Conservation (phyloP, 2,888 invertebrate species). For the Urechis unicinctus region DNA sequence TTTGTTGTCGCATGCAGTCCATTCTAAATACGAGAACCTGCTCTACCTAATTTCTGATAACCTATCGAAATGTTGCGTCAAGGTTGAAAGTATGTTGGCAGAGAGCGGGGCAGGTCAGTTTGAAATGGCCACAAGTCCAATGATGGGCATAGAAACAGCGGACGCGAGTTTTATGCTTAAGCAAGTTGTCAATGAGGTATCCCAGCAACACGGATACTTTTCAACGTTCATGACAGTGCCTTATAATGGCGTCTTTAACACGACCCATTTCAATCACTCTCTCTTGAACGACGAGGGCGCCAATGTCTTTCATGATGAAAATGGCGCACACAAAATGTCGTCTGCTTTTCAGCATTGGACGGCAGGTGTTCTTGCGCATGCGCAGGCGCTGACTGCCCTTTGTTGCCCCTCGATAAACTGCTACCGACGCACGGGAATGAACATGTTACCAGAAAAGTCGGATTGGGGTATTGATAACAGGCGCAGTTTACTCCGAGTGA, state of each 20-base stretch:
- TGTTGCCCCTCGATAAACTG: constrained; percentile 19
- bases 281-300: constrained; percentile 7
- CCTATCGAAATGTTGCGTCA: constrained; percentile 5
- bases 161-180: constrained; percentile 7
- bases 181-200: constrained; percentile 14
- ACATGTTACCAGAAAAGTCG: constrained; percentile 3
- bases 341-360: constrained; percentile 10
- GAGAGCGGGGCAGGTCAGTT: constrained; percentile 17
- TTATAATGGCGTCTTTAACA: constrained; percentile 1
- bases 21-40: constrained; percentile 3
- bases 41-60: constrained; percentile 5
- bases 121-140: constrained; percentile 10
- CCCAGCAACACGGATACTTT: constrained; percentile 3
- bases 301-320: constrained; percentile 11
- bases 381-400: constrained; percentile 14
- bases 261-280: constrained; percentile 20
- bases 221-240: constrained; percentile 19
- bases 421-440: constrained; percentile 13
- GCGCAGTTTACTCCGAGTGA: constrained; percentile 5
- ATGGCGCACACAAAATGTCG: constrained; percentile 7
- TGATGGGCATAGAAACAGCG: no score
- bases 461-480: constrained; percentile 15
- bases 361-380: constrained; percentile 16
- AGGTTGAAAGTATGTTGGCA: constrained; percentile 1
- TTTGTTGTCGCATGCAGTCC: not conserved